Conservation (phyloP, 2,797 vertebrate genomes). For the Acridotheres tristis region DNA sequence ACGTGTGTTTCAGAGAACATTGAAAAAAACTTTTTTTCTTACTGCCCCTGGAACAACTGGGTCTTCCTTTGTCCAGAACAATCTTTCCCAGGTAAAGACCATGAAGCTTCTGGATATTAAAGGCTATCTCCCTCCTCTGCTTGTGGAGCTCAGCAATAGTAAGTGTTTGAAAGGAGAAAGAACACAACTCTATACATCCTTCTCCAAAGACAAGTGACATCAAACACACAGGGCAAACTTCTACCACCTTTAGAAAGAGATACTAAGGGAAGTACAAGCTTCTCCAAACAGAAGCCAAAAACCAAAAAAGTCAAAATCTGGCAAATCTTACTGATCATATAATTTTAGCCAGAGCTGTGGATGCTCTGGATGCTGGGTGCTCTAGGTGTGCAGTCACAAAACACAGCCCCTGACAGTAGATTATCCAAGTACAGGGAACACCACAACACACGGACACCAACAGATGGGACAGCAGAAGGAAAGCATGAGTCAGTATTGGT, state of each 20-base stretch:
- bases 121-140: background rate
- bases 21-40: background rate
- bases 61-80: background rate
- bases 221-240: background rate
- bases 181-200: background rate
- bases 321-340: background rate
- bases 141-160: background rate
- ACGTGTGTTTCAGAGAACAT: background rate
- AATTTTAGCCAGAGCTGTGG: background rate
- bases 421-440: background rate
- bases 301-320: background rate
- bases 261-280: background rate
- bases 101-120: background rate
- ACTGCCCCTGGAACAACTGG: background rate
- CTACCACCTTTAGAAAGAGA: background rate
- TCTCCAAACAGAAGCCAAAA: background rate
- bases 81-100: background rate
- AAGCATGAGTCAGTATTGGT: conserved; percentile 21
- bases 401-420: background rate
- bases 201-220: background rate
- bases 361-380: background rate
- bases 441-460: background rate
- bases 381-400: background rate
- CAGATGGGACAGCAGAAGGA: conserved; percentile 60
- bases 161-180: background rate